Evolutionary conservation across 2,797 vertebrate species (phyloP).

Genomic region (Calcarius lapponicus): DNA sequence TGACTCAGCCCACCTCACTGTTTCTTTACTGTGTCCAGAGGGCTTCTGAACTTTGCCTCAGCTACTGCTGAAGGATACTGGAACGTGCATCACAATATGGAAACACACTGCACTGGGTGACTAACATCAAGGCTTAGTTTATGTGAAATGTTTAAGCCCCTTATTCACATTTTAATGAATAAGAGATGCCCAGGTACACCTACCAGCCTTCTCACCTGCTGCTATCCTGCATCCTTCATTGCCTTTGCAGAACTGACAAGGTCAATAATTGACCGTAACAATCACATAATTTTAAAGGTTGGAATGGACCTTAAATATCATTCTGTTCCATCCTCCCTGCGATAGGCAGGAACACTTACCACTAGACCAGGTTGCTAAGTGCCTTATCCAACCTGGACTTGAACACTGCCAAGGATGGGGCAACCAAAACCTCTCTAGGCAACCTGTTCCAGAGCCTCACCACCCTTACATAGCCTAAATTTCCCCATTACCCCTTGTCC

Average conservation of each 20-base stretch:
- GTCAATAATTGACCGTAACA: neutral
- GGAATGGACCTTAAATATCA: neutral
- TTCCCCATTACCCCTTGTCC: neutral
- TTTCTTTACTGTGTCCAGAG: neutral
- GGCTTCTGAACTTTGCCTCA: neutral
- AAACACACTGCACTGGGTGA: rapidly evolving
- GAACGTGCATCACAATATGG: neutral
- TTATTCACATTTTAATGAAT: neutral
- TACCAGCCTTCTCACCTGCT: neutral
- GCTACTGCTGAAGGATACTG: neutral
- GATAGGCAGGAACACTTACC: neutral
- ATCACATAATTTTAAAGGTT: neutral
- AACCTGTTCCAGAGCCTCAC: neutral
- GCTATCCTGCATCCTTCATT: neutral
- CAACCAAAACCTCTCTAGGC: neutral
- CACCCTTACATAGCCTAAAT: neutral
- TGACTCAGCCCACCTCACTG: neutral
- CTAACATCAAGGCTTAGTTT: neutral
- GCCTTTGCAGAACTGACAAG: neutral
- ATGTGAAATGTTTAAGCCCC: neutral
- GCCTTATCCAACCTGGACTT: neutral
- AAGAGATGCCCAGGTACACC: neutral
- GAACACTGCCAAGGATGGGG: neutral
- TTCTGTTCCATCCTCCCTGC: neutral
- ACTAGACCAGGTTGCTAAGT: neutral